These are phyloP conservation scores for Bothrops jararaca DNA, from an alignment of 2,113 vertebrate genomes.

Conservation along the genomic window DNA sequence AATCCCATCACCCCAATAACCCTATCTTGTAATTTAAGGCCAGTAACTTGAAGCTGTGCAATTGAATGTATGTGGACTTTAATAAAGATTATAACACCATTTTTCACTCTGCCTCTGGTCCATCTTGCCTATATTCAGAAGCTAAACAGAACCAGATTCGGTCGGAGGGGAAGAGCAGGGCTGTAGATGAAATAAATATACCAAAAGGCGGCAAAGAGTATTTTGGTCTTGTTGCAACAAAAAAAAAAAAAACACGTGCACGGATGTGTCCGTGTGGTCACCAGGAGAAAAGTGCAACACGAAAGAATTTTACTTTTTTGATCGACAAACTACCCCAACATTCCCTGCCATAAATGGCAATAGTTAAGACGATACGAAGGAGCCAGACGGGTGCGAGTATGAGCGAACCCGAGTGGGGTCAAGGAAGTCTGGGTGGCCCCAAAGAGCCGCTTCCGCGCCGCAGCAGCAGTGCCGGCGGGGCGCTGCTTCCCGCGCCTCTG, in stretches of 20 bases:
- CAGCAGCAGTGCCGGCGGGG: not conserved
- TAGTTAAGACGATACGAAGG: not conserved
- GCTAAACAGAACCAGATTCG: not conserved
- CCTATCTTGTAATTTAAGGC: not conserved
- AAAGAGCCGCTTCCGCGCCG: not conserved
- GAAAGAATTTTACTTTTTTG: not conserved
- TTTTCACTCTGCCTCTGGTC: not conserved
- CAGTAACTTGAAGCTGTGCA: not conserved
- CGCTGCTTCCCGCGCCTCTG: not conserved
- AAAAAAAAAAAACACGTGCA: not conserved
- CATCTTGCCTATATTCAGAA: not conserved
- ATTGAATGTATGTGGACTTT: not conserved
- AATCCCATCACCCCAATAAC: not conserved
- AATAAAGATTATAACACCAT: not conserved
- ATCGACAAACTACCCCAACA: not conserved
- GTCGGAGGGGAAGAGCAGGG: not conserved
- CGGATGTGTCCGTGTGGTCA: not conserved
- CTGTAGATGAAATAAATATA: not conserved
- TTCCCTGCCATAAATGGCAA: not conserved
- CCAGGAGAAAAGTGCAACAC: not conserved
- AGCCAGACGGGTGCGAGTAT: not conserved
- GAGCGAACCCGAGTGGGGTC: not conserved
- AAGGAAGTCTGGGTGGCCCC: not conserved
- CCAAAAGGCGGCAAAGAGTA: not conserved
- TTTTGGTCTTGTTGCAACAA: not conserved